Evolutionary conservation across 2,888 invertebrate genomes (phyloP).

Genomic region (Tenthredo scrophulariae): DNA sequence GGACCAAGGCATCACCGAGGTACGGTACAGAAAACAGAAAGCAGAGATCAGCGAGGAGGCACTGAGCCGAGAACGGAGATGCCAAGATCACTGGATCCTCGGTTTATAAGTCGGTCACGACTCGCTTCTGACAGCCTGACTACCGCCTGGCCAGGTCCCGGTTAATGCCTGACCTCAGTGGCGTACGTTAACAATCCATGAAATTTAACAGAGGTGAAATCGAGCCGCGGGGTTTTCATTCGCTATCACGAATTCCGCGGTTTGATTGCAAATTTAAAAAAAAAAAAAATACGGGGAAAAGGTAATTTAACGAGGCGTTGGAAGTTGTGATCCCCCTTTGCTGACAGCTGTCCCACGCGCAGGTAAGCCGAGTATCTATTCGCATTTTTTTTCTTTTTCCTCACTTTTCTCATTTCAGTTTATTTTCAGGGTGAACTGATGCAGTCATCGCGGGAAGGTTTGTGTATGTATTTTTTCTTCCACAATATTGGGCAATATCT

Average conservation of each 20-base stretch:
- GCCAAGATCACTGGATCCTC: slow-evolving; percentile 50
- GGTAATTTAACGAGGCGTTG: slow-evolving; percentile 50
- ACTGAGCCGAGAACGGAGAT: slow-evolving; percentile 3
- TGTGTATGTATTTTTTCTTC: slow-evolving; percentile 61
- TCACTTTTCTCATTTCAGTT: slow-evolving; percentile 59
- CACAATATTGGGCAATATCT: slow-evolving; percentile 68
- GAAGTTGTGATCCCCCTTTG: slow-evolving; percentile 61
- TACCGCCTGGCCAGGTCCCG: slow-evolving; percentile 34
- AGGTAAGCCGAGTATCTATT: slow-evolving; percentile 55
- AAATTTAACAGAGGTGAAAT: slow-evolving; percentile 35
- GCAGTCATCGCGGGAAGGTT: background rate
- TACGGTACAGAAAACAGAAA: slow-evolving; percentile 34
- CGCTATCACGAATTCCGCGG: background rate
- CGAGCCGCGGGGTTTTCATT: background rate
- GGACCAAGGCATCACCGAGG: background rate
- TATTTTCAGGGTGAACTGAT: slow-evolving; percentile 58
- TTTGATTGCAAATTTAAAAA: background rate
- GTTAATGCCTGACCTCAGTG: slow-evolving; percentile 66
- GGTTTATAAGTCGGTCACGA: slow-evolving; percentile 64
- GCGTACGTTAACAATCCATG: slow-evolving; percentile 59
- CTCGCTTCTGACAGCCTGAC: slow-evolving; percentile 59
- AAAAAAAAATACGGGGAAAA: background rate
- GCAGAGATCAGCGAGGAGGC: slow-evolving; percentile 3
- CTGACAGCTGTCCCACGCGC: slow-evolving; percentile 48
- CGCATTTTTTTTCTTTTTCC: slow-evolving; percentile 63